Conservation (phyloP, 1,140 invertebrate genomes). For the Manduca sexta region DNA sequence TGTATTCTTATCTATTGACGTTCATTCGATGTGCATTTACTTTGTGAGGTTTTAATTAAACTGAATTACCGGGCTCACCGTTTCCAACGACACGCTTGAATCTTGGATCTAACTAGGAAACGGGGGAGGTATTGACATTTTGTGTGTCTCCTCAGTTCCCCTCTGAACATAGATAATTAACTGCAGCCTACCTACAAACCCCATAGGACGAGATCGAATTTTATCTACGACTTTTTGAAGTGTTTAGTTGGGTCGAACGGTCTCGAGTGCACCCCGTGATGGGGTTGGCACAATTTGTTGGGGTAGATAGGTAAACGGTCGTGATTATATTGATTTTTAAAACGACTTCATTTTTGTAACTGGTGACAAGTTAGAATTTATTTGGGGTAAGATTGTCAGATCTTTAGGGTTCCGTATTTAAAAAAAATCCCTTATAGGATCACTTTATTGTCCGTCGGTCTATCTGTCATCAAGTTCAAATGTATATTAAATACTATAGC, state of each 20-base stretch:
- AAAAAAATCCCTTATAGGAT: too few relatives aligned
- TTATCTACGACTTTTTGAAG: constrained; percentile 62
- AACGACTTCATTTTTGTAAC: constrained; percentile 31
- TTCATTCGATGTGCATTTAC: neutral
- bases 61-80: constrained; percentile 51
- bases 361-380: neutral
- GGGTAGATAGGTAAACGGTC: constrained; percentile 54
- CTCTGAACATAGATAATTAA: constrained; percentile 63
- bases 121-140: constrained; percentile 51
- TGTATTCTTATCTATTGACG: neutral
- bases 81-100: constrained; percentile 40
- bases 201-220: constrained; percentile 55
- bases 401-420: too few relatives aligned
- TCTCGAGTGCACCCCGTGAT: constrained; percentile 37
- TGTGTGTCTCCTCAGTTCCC: constrained; percentile 41
- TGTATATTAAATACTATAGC: too few relatives aligned
- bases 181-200: constrained; percentile 54
- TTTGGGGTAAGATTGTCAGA: constrained; percentile 25
- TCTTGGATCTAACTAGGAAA: constrained; percentile 30
- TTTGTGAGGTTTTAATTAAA: constrained; percentile 51
- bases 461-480: too few relatives aligned
- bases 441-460: too few relatives aligned
- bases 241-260: constrained; percentile 26
- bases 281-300: constrained; percentile 61
- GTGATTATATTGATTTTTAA: constrained; percentile 65